Evolutionary conservation across 1,140 invertebrate species (phyloP).

Genomic region (Xylocopa sonorina): DNA sequence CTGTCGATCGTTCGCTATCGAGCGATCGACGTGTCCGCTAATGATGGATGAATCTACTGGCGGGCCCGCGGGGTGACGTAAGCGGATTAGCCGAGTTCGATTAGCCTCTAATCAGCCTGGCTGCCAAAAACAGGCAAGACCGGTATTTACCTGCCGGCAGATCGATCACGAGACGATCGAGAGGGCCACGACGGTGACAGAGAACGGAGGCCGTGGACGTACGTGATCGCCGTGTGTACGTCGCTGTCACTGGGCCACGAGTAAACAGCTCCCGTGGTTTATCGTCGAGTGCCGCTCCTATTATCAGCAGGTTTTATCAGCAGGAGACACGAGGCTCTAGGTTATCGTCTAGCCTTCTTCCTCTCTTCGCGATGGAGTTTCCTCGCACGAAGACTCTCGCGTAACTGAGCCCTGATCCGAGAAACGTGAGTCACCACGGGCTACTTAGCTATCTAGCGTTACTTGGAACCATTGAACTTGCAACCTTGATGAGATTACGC

Average conservation of each 20-base stretch:
- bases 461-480: background rate
- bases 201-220: background rate
- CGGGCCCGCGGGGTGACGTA: conserved; percentile 2
- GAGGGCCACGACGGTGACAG: conserved; percentile 6
- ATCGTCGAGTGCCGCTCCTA: conserved; percentile 19
- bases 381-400: background rate
- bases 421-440: conserved; percentile 12
- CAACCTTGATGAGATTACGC: background rate
- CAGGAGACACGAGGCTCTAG: conserved; percentile 22
- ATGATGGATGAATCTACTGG: conserved; percentile 38
- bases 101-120: conserved; percentile 26
- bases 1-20: conserved; percentile 9
- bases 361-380: background rate
- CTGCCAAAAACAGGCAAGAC: conserved; percentile 21
- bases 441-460: background rate
- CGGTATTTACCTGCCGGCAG: conserved; percentile 39
- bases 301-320: conserved; percentile 51
- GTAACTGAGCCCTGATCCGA: background rate
- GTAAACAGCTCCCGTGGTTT: conserved; percentile 43
- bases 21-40: conserved; percentile 9
- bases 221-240: conserved; percentile 26
- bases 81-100: conserved; percentile 36
- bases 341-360: conserved; percentile 43
- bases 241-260: conserved; percentile 31
- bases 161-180: conserved; percentile 20